phyloP scores from a whole-genome alignment of 2,113 vertebrate genomes.

The Datnioides undecimradiatus region DNA sequence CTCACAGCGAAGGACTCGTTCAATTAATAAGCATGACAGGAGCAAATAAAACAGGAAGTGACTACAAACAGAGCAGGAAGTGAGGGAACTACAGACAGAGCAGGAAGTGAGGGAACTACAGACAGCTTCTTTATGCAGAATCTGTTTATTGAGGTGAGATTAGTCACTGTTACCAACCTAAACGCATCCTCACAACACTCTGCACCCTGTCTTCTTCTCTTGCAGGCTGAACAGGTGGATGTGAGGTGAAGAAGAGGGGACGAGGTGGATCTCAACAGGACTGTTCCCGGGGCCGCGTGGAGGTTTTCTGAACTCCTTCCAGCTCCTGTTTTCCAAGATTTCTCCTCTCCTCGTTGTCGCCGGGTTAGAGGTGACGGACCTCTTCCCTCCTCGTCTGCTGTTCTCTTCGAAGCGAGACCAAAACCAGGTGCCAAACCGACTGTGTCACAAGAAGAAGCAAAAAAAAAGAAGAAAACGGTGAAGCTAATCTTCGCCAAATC shows the following conservation, averaged over 20 bases:
- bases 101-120: too few relatives aligned
- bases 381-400: conserved; percentile 4
- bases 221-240: conserved; percentile 60
- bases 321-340: neutral
- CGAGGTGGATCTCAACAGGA: conserved; percentile 25
- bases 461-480: conserved; percentile 48
- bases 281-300: conserved; percentile 21
- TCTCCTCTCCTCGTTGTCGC: neutral
- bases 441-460: conserved; percentile 72
- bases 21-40: too few relatives aligned
- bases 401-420: conserved; percentile 61
- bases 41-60: too few relatives aligned
- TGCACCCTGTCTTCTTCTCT: conserved; percentile 50
- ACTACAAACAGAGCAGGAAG: too few relatives aligned
- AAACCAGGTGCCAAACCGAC: conserved; percentile 78
- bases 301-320: conserved; percentile 34
- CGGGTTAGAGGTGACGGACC: neutral
- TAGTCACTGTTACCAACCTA: neutral
- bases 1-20: too few relatives aligned
- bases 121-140: too few relatives aligned
- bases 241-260: neutral
- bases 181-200: neutral
- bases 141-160: too few relatives aligned
- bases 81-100: too few relatives aligned
- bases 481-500: conserved; percentile 14